Percentiles rank a stretch among this genome's conserved stretches.
phyloP scores from a whole-genome alignment of 2,797 vertebrate species.

The Triplophysa bombifrons region DNA sequence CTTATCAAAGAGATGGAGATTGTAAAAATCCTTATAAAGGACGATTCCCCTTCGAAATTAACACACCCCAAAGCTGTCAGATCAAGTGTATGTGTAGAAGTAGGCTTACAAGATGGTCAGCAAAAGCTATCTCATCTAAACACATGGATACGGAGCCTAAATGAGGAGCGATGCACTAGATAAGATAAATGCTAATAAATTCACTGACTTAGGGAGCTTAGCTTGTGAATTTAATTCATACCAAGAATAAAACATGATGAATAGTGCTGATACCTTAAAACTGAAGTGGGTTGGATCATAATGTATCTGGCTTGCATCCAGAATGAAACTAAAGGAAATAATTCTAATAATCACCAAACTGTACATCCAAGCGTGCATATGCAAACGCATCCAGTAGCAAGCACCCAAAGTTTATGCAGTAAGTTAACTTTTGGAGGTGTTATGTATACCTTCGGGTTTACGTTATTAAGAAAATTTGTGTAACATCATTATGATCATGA shows the following conservation, averaged over 20 bases:
- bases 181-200: constrained; percentile 46
- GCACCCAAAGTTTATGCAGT: background rate
- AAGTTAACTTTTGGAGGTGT: background rate
- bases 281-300: constrained; percentile 21
- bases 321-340: constrained; percentile 28
- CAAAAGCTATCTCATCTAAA: constrained; percentile 55
- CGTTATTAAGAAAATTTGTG: background rate
- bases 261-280: constrained; percentile 53
- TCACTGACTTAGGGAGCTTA: constrained; percentile 2
- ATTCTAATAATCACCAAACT: constrained; percentile 45
- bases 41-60: constrained; percentile 31
- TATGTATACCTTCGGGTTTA: background rate
- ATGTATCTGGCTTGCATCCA: constrained; percentile 1
- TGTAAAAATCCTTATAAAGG: constrained; percentile 51
- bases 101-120: constrained; percentile 12
- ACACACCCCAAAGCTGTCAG: constrained; percentile 35
- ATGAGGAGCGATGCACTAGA: constrained; percentile 38
- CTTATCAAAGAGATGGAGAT: constrained; percentile 49
- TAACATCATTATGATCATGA: background rate
- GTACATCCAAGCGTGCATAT: constrained; percentile 7
- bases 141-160: constrained; percentile 35
- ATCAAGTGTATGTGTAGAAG: constrained; percentile 22
- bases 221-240: constrained; percentile 25
- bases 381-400: constrained; percentile 6
- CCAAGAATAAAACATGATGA: constrained; percentile 16